These are phyloP conservation scores for Stictonetta naevosa DNA, from an alignment of 2,113 vertebrate genomes.

Conservation along the genomic window DNA sequence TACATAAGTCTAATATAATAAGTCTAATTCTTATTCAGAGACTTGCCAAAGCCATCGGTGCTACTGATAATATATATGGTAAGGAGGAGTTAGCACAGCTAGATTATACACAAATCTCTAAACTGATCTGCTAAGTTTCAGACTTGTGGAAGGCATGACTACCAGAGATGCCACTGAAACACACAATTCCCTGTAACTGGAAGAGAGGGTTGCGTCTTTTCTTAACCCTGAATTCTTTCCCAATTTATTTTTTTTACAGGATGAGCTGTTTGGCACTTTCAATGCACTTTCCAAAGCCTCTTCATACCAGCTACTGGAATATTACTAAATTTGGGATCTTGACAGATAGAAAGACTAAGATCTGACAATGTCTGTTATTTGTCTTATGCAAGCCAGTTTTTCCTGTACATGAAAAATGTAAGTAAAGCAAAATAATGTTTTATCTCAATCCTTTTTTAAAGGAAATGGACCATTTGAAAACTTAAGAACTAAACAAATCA, in stretches of 20 bases:
- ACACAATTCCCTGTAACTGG: neutral
- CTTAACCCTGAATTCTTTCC: neutral
- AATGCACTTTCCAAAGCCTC: neutral
- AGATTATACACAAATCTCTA: neutral
- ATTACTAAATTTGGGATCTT: neutral
- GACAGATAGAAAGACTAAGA: neutral
- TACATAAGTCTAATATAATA: neutral
- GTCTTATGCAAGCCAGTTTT: neutral
- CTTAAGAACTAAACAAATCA: neutral
- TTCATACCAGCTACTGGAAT: neutral
- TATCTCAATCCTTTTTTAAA: neutral
- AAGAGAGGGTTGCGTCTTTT: neutral
- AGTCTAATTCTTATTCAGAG: neutral
- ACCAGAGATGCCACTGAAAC: neutral
- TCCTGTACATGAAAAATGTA: neutral
- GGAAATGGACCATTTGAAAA: neutral
- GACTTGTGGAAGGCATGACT: neutral
- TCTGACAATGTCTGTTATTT: neutral
- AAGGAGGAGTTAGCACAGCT: neutral
- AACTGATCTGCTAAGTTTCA: neutral
- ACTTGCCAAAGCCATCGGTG: neutral
- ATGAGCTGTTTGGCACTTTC: neutral
- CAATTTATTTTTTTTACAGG: neutral
- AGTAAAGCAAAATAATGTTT: neutral
- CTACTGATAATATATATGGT: too few relatives aligned